phyloP scores from a whole-genome alignment of 92 coral and sea anemone species.

The Nematostella vectensis region DNA sequence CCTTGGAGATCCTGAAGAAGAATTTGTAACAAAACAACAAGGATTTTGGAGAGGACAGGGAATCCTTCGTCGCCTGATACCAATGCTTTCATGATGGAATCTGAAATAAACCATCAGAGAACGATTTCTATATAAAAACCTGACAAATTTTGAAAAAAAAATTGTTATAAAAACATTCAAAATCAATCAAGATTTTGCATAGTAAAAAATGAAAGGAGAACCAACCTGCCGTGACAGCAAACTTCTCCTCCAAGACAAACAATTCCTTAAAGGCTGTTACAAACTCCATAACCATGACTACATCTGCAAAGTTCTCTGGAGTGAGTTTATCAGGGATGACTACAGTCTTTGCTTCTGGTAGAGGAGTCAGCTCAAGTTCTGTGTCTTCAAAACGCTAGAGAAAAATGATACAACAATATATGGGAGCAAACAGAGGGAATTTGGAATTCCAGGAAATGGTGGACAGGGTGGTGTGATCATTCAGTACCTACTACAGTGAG shows the following conservation, averaged over 20 bases:
- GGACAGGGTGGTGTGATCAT: too few relatives aligned
- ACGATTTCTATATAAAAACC: not conserved
- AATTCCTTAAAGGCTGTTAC: conserved; percentile 40
- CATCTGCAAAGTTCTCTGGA: conserved; percentile 52
- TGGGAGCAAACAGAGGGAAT: too few relatives aligned
- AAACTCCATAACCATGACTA: conserved; percentile 78
- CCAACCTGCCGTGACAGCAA: conserved; percentile 59
- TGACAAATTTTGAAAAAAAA: not conserved
- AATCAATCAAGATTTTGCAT: too few relatives aligned
- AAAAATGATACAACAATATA: not conserved
- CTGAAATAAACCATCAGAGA: too few relatives aligned
- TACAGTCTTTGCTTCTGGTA: conserved; percentile 57
- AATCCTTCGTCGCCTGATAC: conserved; percentile 41
- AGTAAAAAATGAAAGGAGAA: too few relatives aligned
- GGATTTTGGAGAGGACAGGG: conserved; percentile 38
- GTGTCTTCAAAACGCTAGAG: conserved; percentile 61
- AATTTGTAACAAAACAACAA: conserved; percentile 54
- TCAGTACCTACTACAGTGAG: too few relatives aligned
- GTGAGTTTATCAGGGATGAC: conserved; percentile 41
- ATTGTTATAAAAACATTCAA: not conserved
- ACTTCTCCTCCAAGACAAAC: conserved; percentile 42
- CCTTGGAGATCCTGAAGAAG: conserved; percentile 48
- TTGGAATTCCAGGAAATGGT: not conserved
- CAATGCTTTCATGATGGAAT: conserved; percentile 54
- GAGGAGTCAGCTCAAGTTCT: conserved; percentile 46